A percentile compares a stretch with the other conserved stretches of the same genome.
Conservation (phyloP, 2,113 vertebrate genomes). For the Poicephalus gulielmi region DNA sequence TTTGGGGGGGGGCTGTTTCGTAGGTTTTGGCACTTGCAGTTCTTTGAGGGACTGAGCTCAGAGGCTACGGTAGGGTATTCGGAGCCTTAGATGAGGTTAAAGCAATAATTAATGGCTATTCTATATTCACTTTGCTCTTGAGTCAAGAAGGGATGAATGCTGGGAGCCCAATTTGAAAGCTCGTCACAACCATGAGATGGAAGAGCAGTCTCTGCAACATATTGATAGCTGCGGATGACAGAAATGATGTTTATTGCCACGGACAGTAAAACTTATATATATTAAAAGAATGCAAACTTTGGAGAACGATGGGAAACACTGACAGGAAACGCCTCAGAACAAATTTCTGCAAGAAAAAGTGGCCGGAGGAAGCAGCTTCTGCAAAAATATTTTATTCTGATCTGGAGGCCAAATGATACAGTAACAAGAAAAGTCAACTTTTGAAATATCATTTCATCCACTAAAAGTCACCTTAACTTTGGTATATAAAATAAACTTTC, state of each 20-base stretch:
- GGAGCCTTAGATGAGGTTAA: conserved; percentile 35
- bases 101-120: conserved; percentile 58
- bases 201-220: conserved; percentile 53
- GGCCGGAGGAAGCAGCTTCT: conserved; percentile 20
- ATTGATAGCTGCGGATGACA: conserved; percentile 65
- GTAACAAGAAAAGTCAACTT: neutral
- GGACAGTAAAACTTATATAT: conserved; percentile 67
- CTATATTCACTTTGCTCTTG: conserved; percentile 54
- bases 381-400: conserved; percentile 54
- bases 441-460: neutral
- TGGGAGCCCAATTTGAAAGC: conserved; percentile 71
- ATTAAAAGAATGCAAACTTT: conserved; percentile 58
- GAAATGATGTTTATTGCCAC: conserved; percentile 63
- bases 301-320: conserved; percentile 36
- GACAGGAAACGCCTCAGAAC: conserved; percentile 50
- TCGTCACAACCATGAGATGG: conserved; percentile 31
- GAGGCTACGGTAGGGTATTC: neutral
- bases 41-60: conserved; percentile 12
- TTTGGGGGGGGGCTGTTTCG: neutral
- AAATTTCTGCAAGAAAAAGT: conserved; percentile 43
- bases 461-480: neutral
- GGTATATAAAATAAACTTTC: neutral
- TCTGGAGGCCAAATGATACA: conserved; percentile 16
- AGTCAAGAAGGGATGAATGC: conserved; percentile 54
- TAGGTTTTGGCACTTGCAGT: neutral